Evolutionary conservation across 2,113 vertebrate genomes (phyloP).

Genomic region (Elephas maximus): DNA sequence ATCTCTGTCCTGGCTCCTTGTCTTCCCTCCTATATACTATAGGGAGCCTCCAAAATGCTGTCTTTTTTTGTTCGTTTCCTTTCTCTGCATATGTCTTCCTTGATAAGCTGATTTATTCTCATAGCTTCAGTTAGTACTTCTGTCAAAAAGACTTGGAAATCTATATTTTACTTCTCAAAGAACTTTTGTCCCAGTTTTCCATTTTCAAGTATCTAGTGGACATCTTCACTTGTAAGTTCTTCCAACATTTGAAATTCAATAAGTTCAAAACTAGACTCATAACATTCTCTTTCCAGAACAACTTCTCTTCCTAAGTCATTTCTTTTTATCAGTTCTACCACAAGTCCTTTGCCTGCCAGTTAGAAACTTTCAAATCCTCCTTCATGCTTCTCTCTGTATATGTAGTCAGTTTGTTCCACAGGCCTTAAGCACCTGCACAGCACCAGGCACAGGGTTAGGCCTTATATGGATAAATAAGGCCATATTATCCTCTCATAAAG

Average conservation of each 20-base stretch:
- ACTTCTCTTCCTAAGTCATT: background rate
- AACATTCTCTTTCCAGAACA: background rate
- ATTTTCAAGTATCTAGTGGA: background rate
- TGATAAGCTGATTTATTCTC: background rate
- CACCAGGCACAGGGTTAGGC: background rate
- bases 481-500: background rate
- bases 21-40: background rate
- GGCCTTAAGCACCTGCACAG: background rate
- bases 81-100: background rate
- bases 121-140: background rate
- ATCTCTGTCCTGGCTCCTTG: background rate
- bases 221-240: background rate
- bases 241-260: background rate
- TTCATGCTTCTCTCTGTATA: background rate
- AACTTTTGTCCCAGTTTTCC: background rate
- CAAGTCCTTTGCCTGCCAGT: background rate
- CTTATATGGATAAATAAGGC: background rate
- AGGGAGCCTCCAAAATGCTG: background rate
- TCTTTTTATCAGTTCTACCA: background rate
- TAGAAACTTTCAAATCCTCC: background rate
- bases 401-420: background rate
- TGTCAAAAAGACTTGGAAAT: background rate
- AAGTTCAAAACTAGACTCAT: background rate
- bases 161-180: background rate
- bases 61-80: too few species aligned